Evolutionary conservation across 1,140 invertebrate genomes (phyloP), one percentile per base, ranked within the genome.

Genomic region (Choristoneura fumiferana): DNA sequence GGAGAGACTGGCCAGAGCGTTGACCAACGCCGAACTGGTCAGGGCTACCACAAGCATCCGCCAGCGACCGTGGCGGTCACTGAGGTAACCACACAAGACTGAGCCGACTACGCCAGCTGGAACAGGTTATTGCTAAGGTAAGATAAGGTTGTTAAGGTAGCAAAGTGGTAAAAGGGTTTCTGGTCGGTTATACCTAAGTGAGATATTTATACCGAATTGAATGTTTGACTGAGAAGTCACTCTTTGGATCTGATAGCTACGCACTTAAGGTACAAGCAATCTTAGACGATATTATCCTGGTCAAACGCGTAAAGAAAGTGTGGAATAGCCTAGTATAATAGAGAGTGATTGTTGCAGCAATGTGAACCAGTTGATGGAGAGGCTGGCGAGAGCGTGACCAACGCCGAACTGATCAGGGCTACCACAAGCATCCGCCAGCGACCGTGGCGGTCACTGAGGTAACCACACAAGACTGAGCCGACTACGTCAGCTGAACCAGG

Each of bases 391-490:
- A 0, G 57, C 59, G 49, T 82, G 33, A 84, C 38, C 0, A 49
- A 1, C 4, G 72, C 59, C 6, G 66, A 57, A 0, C 61, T 40
- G 0, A 71, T 0, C 8, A 85, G 52, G 15, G 90, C 91, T 1
- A 85, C 76, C 33, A 92, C 69, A 35, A 93, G 71, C 8, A 92
- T 81, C 0, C 76, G 69, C 53, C 88, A 87, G 6, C 94, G 88
- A 1, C 94, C 94, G n/a, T 90, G 76, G 0, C 90, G 86, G 69
- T 95, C 94, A 0, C 92, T 91, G 5, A 94, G 62, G 15, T 91
- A 92, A 10, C 94, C 94, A 93, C 93, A 94, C 4, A 94, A 62
- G 53, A 92, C 90, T 1, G 92, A 92, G 57, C 93, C 93, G 0
- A 90, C 78, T 62, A 94, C 89, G 92, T 94, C 94, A 43, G 93